Evolutionary conservation across 2,888 invertebrate species (phyloP), one percentile per base, ranked within the genome.

Genomic region (Dasypogon diadema): DNA sequence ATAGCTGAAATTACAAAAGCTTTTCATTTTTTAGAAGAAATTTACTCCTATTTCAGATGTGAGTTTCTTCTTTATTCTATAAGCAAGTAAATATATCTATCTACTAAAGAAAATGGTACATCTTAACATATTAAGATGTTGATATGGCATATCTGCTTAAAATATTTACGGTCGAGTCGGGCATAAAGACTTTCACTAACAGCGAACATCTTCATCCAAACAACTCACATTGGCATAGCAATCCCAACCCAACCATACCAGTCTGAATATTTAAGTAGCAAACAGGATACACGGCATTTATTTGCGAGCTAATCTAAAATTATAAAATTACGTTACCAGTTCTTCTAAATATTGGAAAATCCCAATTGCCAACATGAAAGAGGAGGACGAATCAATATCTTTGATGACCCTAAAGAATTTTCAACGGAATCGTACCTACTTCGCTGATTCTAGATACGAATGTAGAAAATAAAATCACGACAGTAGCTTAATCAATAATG

Each of bases 321-420:
- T 65, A 65, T 48, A 65, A 42, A 65, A 65, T 65, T 48, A 65
- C 65, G 46, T 65, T 46, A 65, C 48, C 65, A 65, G 48, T 65
- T 65, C 65, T 65, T 46, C 46, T 24, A 46, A 10, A 48, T 65
- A 46, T 65, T 65, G 46, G 60, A 60, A 60, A 60, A 37, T 46
- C 65, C 48, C 10, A n/a, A 14, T n/a, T 14, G 46, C 8, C 42
- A 24, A 18, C 42, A 30, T 30, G 3, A 42, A 63, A 37, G 63
- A 30, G 1, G 60, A 46, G 4, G 30, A 58, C 18, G 58, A n/a
- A 8, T 5, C 26, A 21, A 51, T 16, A 21, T 16, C 18, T 8
- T 16, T 18, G 2, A 42, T n/a, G 42, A 42, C 42, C 48, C 46
- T 65, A 65, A 42, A 65, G 16, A 65, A n/a, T 22, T 42, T 65